phyloP scores from a whole-genome alignment of 2,888 invertebrate genomes.

The Ferrisia virgata region DNA sequence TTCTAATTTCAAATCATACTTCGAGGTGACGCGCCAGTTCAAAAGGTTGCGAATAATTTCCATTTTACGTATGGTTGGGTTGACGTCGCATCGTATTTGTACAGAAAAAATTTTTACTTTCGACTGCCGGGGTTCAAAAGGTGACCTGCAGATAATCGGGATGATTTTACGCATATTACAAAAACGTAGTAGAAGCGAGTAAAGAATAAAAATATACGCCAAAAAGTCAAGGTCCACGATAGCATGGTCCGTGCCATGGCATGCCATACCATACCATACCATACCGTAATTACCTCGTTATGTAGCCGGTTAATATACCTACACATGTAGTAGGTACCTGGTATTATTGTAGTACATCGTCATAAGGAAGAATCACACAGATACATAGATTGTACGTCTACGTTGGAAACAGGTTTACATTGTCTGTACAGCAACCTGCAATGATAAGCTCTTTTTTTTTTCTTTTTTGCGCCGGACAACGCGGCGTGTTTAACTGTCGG shows the following conservation, averaged over 20 bases:
- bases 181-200: too few relatives aligned
- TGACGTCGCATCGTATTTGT: too few relatives aligned
- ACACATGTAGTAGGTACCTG: not conserved
- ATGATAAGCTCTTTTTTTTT: not conserved
- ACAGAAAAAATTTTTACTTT: conserved; percentile 29
- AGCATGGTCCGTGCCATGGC: not conserved
- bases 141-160: too few relatives aligned
- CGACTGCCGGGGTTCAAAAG: conserved; percentile 19
- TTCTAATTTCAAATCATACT: not conserved
- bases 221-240: conserved; percentile 1
- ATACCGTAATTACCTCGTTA: conserved; percentile 4
- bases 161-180: too few relatives aligned
- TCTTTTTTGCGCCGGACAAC: not conserved
- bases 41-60: conserved; percentile 30
- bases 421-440: not conserved
- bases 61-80: too few relatives aligned
- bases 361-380: not conserved
- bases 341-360: too few relatives aligned
- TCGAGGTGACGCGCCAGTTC: not conserved
- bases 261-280: not conserved
- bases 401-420: conserved; percentile 18
- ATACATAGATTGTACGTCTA: not conserved
- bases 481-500: not conserved
- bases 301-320: not conserved
- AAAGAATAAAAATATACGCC: not conserved